Conservation (phyloP, 1,140 invertebrate genomes). For the Pomacea maculata region DNA sequence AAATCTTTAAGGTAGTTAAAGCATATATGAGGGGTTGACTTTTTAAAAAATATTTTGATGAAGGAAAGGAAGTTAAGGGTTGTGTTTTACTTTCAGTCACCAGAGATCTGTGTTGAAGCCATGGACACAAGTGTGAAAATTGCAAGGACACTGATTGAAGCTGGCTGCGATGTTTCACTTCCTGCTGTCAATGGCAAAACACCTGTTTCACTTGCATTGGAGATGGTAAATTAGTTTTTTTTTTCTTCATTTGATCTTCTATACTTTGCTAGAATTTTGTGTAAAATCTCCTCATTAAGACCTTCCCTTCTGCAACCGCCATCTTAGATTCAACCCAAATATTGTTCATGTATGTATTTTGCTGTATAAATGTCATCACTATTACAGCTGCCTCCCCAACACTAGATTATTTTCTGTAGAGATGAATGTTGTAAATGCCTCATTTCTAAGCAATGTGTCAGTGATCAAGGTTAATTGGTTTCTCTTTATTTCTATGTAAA, state of each 20-base stretch:
- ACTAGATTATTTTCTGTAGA: too few relatives aligned
- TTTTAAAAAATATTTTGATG: background rate
- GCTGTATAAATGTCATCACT: background rate
- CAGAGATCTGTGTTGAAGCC: slow-evolving; percentile 32
- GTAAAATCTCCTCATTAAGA: background rate
- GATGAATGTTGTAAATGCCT: too few relatives aligned
- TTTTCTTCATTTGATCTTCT: too few relatives aligned
- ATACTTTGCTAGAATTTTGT: too few relatives aligned
- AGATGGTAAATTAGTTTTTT: slow-evolving; percentile 45
- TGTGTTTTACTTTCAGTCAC: slow-evolving; percentile 13
- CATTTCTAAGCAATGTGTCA: too few relatives aligned
- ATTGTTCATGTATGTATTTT: too few relatives aligned
- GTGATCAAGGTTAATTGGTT: too few relatives aligned
- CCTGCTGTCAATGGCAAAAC: slow-evolving; percentile 60
- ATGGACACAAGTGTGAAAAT: slow-evolving; percentile 61
- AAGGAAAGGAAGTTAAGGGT: background rate
- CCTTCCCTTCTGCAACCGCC: too few relatives aligned
- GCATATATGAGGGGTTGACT: background rate
- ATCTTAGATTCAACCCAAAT: too few relatives aligned
- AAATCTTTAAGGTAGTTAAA: background rate
- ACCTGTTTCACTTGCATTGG: slow-evolving; percentile 61
- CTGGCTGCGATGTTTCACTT: slow-evolving; percentile 61
- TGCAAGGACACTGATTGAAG: slow-evolving; percentile 60
- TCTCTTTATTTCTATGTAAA: too few relatives aligned
- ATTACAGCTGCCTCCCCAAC: background rate